phyloP scores from a whole-genome alignment of 2,888 invertebrate genomes.

The Eupithecia subfuscata region DNA sequence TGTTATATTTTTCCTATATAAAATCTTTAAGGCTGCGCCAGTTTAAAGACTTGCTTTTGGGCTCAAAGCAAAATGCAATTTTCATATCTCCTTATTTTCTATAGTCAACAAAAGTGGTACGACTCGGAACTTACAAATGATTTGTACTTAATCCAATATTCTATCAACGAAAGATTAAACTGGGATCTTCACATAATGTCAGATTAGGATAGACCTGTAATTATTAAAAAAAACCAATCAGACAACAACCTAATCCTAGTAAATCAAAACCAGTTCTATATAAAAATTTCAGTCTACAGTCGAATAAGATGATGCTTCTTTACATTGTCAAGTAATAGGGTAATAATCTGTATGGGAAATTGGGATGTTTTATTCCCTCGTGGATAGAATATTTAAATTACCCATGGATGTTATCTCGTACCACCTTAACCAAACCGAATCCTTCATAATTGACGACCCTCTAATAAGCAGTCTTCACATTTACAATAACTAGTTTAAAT shows the following conservation, averaged over 20 bases:
- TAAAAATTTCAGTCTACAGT: background rate
- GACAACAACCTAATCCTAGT: background rate
- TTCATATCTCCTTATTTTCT: slow-evolving; percentile 31
- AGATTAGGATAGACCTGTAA: background rate
- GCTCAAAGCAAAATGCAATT: slow-evolving; percentile 11
- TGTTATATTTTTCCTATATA: background rate
- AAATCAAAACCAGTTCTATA: background rate
- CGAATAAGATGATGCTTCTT: background rate
- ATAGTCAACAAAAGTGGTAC: slow-evolving; percentile 21
- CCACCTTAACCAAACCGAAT: slow-evolving; percentile 52
- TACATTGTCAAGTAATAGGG: background rate
- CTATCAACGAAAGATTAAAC: slow-evolving; percentile 1
- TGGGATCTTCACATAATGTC: background rate
- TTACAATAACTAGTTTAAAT: slow-evolving; percentile 64
- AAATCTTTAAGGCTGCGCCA: slow-evolving; percentile 29
- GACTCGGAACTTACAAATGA: background rate
- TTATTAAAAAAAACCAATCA: background rate
- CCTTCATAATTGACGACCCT: slow-evolving; percentile 76
- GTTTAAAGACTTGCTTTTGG: background rate
- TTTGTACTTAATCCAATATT: background rate
- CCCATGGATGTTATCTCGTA: slow-evolving; percentile 38
- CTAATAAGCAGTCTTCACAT: slow-evolving; percentile 79
- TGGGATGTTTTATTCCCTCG: background rate
- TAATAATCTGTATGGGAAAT: background rate
- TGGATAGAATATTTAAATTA: background rate